A percentile compares a stretch with the other conserved stretches of the same genome.
These are phyloP conservation scores for Myiagra hebetior DNA, from an alignment of 2,113 vertebrate genomes.

Conservation along the genomic window DNA sequence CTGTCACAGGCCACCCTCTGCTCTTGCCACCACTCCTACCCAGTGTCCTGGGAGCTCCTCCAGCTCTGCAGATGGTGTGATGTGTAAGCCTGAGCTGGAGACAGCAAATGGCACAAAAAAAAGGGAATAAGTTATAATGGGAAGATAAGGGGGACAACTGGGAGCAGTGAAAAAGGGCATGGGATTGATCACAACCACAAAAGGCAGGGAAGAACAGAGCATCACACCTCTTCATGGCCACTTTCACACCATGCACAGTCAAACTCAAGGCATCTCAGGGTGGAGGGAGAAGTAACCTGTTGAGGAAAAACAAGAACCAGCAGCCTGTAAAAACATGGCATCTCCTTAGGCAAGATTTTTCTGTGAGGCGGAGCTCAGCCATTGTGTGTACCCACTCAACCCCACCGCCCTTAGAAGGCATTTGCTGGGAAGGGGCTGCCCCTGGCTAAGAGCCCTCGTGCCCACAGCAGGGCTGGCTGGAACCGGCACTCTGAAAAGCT, in stretches of 20 bases:
- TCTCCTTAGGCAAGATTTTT: not conserved
- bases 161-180: not conserved
- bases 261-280: not conserved
- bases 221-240: not conserved
- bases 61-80: not conserved
- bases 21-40: not conserved
- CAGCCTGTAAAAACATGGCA: not conserved
- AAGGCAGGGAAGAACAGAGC: not conserved
- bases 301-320: not conserved
- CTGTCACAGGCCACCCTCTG: not conserved
- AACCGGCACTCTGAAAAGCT: not conserved
- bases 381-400: not conserved
- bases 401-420: not conserved
- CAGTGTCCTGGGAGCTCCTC: not conserved
- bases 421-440: not conserved
- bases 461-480: not conserved
- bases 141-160: not conserved
- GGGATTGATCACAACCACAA: not conserved
- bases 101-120: accelerated
- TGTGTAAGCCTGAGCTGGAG: not conserved
- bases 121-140: not conserved
- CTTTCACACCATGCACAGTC: not conserved
- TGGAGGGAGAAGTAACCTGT: not conserved
- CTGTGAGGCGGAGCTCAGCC: not conserved
- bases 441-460: not conserved